These are phyloP conservation scores for Misgurnus anguillicaudatus DNA, from an alignment of 2,113 vertebrate genomes.

Conservation along the genomic window DNA sequence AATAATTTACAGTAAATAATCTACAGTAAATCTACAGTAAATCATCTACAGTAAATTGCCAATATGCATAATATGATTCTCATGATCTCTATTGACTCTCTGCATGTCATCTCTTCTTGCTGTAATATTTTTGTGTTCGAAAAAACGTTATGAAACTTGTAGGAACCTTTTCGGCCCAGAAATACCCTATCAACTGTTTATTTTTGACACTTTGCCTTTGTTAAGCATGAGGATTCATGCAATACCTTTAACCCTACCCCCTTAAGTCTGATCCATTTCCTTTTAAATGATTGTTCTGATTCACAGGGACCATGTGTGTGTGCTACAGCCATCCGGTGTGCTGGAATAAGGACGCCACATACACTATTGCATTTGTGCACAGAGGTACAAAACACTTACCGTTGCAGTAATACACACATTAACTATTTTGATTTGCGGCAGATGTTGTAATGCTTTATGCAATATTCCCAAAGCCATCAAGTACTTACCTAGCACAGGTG, in stretches of 20 bases:
- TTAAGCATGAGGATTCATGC: no score
- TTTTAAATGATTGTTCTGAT: slow-evolving; percentile 6
- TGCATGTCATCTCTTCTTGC: neutral
- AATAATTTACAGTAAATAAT: neutral
- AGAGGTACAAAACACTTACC: slow-evolving; percentile 73
- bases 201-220: no score
- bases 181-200: no score
- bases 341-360: slow-evolving; percentile 73
- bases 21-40: neutral
- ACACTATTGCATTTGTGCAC: slow-evolving; percentile 85
- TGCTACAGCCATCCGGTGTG: slow-evolving; percentile 78
- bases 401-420: neutral
- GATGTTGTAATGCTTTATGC: neutral
- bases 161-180: no score
- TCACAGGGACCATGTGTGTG: slow-evolving; percentile 85
- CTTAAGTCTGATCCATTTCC: neutral
- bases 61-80: neutral
- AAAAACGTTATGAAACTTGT: no score
- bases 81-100: neutral
- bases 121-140: neutral
- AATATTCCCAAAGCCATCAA: neutral
- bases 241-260: no score
- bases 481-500: neutral
- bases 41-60: neutral
- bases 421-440: neutral